Evolutionary conservation across 2,888 invertebrate genomes (phyloP).

Genomic region (Hirtodrosophila trivittata): DNA sequence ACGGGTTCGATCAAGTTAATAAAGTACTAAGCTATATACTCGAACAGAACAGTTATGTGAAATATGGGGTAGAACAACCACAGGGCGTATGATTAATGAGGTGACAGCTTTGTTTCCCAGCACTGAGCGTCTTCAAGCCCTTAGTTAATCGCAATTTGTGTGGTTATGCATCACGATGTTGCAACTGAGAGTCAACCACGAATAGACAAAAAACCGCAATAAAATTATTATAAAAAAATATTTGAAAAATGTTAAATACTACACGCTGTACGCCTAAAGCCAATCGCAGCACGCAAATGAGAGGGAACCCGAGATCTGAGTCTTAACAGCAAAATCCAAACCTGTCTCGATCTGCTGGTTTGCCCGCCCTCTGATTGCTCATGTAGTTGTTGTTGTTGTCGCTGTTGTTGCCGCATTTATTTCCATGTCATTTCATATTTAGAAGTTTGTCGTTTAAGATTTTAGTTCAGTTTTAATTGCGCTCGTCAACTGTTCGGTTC

Average conservation of each 20-base stretch:
- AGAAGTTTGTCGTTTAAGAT: slow-evolving; percentile 65
- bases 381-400: slow-evolving; percentile 7
- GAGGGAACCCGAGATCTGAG: slow-evolving; percentile 23
- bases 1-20: slow-evolving; percentile 14
- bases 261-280: neutral
- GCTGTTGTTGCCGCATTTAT: slow-evolving; percentile 46
- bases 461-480: slow-evolving; percentile 69
- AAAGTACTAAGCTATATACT: neutral
- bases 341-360: slow-evolving; percentile 49
- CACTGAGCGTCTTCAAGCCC: slow-evolving; percentile 6
- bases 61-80: slow-evolving; percentile 15
- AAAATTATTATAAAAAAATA: slow-evolving; percentile 17
- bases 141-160: slow-evolving; percentile 44
- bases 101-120: slow-evolving; percentile 8
- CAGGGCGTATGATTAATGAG: slow-evolving; percentile 59
- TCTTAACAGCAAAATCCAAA: slow-evolving; percentile 36
- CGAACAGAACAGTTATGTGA: neutral
- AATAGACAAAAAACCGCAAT: slow-evolving; percentile 2
- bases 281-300: slow-evolving; percentile 53
- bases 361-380: slow-evolving; percentile 5
- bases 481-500: slow-evolving; percentile 45
- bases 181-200: neutral
- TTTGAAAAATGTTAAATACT: slow-evolving; percentile 16
- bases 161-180: slow-evolving; percentile 19
- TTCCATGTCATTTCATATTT: slow-evolving; percentile 72